These are phyloP conservation scores for Drosophila tani DNA, from an alignment of 1,140 invertebrate species.

Conservation along the genomic window DNA sequence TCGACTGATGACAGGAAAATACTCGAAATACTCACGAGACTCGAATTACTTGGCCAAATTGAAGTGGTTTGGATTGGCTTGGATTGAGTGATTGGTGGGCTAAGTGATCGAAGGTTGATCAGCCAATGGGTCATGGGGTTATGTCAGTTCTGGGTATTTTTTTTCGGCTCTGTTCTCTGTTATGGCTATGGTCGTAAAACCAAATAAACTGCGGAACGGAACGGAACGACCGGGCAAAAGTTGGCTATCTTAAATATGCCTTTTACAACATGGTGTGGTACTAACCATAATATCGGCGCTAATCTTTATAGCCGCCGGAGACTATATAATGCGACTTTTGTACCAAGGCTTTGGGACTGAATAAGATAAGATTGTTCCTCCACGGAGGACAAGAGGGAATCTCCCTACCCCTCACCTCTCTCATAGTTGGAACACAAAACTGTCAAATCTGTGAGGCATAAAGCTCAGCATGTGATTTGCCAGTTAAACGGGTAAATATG, in stretches of 20 bases:
- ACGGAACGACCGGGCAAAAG: slow-evolving; percentile 17
- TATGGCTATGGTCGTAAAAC: slow-evolving; percentile 56
- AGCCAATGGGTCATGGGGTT: slow-evolving; percentile 44
- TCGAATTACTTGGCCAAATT: slow-evolving; percentile 27
- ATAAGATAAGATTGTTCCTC: slow-evolving; percentile 63
- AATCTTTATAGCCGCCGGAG: slow-evolving; percentile 65
- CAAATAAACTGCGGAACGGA: slow-evolving; percentile 35
- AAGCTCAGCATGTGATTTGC: slow-evolving; percentile 45
- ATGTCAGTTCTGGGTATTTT: slow-evolving; percentile 38
- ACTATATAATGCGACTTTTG: slow-evolving; percentile 72
- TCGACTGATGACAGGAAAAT: slow-evolving; percentile 44
- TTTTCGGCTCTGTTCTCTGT: slow-evolving; percentile 3
- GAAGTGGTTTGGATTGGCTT: slow-evolving; percentile 25
- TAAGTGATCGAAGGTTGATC: slow-evolving; percentile 33
- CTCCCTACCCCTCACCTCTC: background rate
- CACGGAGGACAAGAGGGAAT: slow-evolving; percentile 31
- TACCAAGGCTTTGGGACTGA: slow-evolving; percentile 43
- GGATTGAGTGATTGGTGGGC: slow-evolving; percentile 10
- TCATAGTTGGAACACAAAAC: slow-evolving; percentile 4
- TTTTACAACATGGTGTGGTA: slow-evolving; percentile 63
- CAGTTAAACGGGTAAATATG: background rate
- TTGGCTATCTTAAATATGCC: slow-evolving; percentile 75
- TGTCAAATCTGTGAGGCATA: slow-evolving; percentile 26
- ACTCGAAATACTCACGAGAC: slow-evolving; percentile 47
- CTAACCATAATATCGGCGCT: slow-evolving; percentile 69